These are phyloP conservation scores for Tinea trinotella DNA, from an alignment of 2,888 invertebrate species.

Conservation along the genomic window DNA sequence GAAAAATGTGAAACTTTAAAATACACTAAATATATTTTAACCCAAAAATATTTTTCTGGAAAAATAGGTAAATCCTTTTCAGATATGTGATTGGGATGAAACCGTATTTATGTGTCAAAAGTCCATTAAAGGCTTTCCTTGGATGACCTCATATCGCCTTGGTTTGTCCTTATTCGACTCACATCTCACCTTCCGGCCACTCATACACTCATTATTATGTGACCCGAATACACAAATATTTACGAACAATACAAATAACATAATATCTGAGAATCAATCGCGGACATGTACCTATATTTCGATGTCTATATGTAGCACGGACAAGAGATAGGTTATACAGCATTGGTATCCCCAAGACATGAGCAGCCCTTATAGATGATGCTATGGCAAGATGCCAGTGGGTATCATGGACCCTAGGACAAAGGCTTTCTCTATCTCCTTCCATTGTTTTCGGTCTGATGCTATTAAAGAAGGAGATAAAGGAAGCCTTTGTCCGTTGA, in stretches of 20 bases:
- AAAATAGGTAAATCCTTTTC: background rate
- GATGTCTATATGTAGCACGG: no score
- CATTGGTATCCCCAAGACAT: no score
- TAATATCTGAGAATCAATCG: background rate
- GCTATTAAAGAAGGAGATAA: no score
- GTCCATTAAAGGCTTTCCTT: background rate
- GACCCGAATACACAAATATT: background rate
- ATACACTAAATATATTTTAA: no score
- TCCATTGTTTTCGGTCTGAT: no score
- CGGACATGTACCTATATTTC: background rate
- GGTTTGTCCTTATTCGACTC: conserved; percentile 15
- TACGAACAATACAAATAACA: background rate
- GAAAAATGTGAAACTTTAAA: no score
- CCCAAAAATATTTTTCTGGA: background rate
- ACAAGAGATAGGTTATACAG: no score
- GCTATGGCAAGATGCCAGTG: no score
- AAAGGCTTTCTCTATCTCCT: no score
- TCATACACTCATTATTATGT: conserved; percentile 1
- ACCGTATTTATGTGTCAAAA: background rate
- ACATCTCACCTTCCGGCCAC: conserved; percentile 18
- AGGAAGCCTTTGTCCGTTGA: no score
- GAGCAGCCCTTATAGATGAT: no score
- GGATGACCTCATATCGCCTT: conserved; percentile 11
- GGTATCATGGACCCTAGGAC: no score
- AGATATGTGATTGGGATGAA: background rate